Base-by-base conservation (phyloP, 1,140 invertebrate genomes). In the Drosophila pallidifrons region DNA sequence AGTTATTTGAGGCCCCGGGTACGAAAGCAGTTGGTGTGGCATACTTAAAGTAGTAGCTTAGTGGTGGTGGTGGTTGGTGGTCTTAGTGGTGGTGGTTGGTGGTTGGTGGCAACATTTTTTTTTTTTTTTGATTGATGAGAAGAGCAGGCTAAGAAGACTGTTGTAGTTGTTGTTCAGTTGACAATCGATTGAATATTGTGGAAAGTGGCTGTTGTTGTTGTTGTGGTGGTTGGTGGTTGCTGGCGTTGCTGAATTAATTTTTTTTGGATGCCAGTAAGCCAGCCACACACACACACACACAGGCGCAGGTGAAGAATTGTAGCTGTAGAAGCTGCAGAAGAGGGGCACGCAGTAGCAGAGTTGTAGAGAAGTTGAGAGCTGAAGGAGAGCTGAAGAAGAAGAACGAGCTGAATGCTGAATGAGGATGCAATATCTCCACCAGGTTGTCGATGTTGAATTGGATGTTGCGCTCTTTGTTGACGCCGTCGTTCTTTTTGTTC, bases 11-110 rank as follows among this genome's bases (percentile, higher is more conserved):
- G 60, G 16, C 35, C 57, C 61, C 63, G 45, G 67, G 55, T 52
- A 79, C 61, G 55, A 75, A 74, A 77, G 74, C 77, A 58, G 43
- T 78, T 76, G 68, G 58, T 61, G 65, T 55, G 38, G 71, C 16
- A 64, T 38, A 32, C 54, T 58, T 28, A 49, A 13, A n/a, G 66
- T 60, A 28, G 60, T 71, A 61, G 70, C 28, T 64, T 58, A n/a
- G 41, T 43, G 41, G 81, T 65, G 75, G 65, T 74, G 64, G 64
- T 28, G 45, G 54, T 25, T 47, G 54, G n/a, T 51, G 28, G 25
- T 68, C 10, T 16, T 25, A 15, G 45, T 15, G 45, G 47, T 20
- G 11, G 30, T 60, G n/a, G 46, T 25, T 60, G 15, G 47, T 25
- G 47, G 46, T 54, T 54, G 30, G 47, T 49, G 47, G 47, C 8